These are phyloP conservation scores for Urosaurus nigricauda DNA, from an alignment of 2,797 vertebrate genomes.

Conservation along the genomic window DNA sequence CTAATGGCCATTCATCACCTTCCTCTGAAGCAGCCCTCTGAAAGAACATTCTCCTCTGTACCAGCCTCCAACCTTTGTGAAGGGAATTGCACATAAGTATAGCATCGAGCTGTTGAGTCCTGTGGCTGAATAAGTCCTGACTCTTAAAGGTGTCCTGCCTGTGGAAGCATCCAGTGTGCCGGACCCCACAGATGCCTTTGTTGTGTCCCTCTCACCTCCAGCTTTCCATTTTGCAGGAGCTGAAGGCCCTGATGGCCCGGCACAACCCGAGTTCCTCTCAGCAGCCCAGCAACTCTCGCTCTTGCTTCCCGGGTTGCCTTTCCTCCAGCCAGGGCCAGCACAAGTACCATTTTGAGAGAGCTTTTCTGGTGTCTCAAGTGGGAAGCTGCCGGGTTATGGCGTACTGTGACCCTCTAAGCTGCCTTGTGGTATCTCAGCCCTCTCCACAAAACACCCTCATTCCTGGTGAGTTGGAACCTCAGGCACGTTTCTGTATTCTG, in stretches of 20 bases:
- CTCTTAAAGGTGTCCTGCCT: not conserved
- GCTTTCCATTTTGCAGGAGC: conserved; percentile 79
- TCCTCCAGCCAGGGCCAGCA: conserved; percentile 78
- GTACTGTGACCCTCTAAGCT: conserved; percentile 87
- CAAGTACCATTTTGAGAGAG: conserved; percentile 89
- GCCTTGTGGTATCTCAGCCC: conserved; percentile 92
- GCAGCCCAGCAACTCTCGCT: conserved; percentile 59
- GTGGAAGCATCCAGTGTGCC: not conserved
- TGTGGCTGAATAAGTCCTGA: not conserved
- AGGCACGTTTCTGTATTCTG: not conserved
- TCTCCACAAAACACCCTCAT: conserved; percentile 90
- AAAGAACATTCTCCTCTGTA: not conserved
- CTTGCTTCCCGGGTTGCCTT: conserved; percentile 38
- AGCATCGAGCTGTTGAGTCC: not conserved
- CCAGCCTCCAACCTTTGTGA: not conserved
- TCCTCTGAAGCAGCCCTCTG: not conserved
- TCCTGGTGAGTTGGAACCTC: conserved; percentile 82
- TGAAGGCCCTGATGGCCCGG: conserved; percentile 84
- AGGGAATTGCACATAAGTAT: not conserved
- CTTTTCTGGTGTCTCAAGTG: conserved; percentile 85
- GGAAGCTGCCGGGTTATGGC: conserved; percentile 92
- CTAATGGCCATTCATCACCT: too few species aligned
- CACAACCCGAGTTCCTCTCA: conserved; percentile 69
- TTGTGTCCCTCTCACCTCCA: not conserved
- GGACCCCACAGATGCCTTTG: too few species aligned